Percentiles rank a stretch among this genome's conserved stretches.
Evolutionary conservation across 2,888 invertebrate genomes (phyloP).

Genomic region (Tachina lurida): DNA sequence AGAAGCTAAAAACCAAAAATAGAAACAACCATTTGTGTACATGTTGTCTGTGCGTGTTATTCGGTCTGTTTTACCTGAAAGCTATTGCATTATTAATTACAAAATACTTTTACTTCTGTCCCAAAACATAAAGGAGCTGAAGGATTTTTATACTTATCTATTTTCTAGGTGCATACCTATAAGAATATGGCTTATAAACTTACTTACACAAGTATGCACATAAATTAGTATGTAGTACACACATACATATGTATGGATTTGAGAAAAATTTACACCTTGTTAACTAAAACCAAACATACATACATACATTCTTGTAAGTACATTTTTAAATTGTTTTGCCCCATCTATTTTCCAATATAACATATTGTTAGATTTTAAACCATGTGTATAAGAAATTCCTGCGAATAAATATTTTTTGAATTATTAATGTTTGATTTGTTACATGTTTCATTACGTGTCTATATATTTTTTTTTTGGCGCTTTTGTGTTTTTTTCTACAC

Average conservation of each 20-base stretch:
- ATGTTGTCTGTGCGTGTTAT: background rate
- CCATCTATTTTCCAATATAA: background rate
- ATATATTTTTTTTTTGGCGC: slow-evolving; percentile 6
- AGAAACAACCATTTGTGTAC: background rate
- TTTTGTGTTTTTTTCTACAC: slow-evolving; percentile 3
- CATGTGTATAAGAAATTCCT: background rate
- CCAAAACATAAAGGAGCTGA: background rate
- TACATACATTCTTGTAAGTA: slow-evolving; percentile 14
- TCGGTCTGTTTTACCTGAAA: background rate
- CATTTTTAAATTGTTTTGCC: background rate
- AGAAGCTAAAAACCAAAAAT: background rate
- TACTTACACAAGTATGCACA: too few species aligned
- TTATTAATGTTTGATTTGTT: slow-evolving; percentile 16
- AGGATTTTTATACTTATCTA: background rate
- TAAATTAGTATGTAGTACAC: background rate
- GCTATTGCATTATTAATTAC: background rate
- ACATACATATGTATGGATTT: background rate
- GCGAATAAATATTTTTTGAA: slow-evolving; percentile 4
- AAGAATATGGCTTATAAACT: too few species aligned
- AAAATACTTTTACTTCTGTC: background rate
- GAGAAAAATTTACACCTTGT: background rate
- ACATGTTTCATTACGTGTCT: background rate
- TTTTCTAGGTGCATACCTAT: too few species aligned
- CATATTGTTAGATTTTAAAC: background rate
- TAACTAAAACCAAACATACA: background rate